A percentile compares a stretch with the other conserved stretches of the same genome.
Conservation (phyloP, 2,797 vertebrate species). For the Pipistrellus kuhlii region DNA sequence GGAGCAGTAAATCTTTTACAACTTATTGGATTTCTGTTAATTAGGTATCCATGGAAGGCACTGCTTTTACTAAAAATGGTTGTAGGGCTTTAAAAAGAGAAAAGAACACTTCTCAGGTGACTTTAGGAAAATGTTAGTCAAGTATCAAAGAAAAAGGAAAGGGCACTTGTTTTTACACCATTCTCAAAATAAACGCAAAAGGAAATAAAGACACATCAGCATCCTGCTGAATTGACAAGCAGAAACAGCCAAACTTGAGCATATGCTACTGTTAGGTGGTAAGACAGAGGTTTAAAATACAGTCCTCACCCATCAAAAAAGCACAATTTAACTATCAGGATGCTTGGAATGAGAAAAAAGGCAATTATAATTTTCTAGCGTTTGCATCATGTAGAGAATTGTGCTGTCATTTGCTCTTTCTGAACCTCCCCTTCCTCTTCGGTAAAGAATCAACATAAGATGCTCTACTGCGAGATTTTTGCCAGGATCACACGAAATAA, state of each 20-base stretch:
- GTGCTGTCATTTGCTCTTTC: background rate
- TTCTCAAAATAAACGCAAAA: background rate
- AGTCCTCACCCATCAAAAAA: background rate
- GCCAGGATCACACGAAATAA: constrained; percentile 1
- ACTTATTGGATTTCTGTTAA: constrained; percentile 23
- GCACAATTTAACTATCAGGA: background rate
- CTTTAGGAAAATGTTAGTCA: background rate
- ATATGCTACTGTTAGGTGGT: background rate
- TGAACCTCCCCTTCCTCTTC: background rate
- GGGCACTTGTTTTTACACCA: background rate
- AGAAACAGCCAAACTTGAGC: background rate
- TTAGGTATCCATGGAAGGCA: constrained; percentile 23
- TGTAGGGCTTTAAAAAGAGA: background rate
- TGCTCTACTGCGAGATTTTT: background rate
- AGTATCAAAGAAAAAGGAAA: constrained; percentile 40
- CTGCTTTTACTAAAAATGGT: constrained; percentile 36
- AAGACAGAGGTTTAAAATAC: background rate
- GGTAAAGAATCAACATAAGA: constrained; percentile 31
- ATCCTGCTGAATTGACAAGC: background rate
- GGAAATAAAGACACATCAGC: background rate
- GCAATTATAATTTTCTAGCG: background rate
- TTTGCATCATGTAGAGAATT: background rate
- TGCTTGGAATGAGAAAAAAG: background rate
- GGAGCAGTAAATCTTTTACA: constrained; percentile 33
- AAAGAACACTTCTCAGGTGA: background rate